Conservation (phyloP, 2,888 invertebrate genomes). For the Frankliniella fusca region DNA sequence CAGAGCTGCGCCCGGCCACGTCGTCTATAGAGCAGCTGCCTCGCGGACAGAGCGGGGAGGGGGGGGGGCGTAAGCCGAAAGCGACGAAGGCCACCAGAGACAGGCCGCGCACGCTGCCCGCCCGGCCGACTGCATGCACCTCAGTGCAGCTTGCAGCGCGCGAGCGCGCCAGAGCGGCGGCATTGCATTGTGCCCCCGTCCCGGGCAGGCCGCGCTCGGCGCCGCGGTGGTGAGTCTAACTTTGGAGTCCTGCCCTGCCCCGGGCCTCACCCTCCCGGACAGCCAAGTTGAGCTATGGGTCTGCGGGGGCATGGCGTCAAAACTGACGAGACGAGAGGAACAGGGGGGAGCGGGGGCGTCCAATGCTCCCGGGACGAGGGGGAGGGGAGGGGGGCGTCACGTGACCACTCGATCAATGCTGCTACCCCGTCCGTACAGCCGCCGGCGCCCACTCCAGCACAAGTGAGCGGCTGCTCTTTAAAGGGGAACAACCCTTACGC, state of each 20-base stretch:
- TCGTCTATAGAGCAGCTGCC: too few relatives aligned
- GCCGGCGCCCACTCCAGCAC: conserved; percentile 27
- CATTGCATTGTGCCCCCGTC: too few relatives aligned
- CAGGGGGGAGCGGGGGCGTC: background rate
- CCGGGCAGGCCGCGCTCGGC: background rate
- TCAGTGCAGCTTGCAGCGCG: background rate
- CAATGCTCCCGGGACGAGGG: background rate
- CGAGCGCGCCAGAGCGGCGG: too few relatives aligned
- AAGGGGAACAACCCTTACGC: conserved; percentile 6
- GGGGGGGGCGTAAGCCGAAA: background rate
- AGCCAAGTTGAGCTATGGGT: too few relatives aligned
- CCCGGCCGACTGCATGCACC: background rate
- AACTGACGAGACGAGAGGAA: background rate
- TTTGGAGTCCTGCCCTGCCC: background rate
- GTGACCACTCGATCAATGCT: conserved; percentile 18
- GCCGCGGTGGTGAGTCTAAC: background rate
- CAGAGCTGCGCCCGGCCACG: too few relatives aligned
- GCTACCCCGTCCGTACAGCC: background rate
- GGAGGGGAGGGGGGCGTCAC: background rate
- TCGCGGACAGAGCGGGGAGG: background rate
- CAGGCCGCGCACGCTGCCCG: background rate
- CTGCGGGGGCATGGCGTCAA: too few relatives aligned
- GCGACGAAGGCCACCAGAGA: too few relatives aligned
- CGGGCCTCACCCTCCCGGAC: too few relatives aligned
- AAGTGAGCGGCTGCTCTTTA: background rate